Evolutionary conservation across 2,888 invertebrate genomes (phyloP), one percentile per base, ranked within the genome.

Genomic region (Trissoscelio sp.): DNA sequence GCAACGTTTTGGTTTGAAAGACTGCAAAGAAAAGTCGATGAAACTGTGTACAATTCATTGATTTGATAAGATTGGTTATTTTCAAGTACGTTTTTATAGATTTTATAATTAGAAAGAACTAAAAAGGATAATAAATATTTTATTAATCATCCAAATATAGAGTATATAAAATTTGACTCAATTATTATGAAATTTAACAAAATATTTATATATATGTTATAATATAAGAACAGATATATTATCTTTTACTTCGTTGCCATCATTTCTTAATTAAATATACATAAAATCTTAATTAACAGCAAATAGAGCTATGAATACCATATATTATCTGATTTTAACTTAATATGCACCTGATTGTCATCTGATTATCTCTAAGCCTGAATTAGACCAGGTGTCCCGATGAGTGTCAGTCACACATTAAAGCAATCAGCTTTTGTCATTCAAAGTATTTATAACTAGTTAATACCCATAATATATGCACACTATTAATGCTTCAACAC

Each of bases 1-100:
- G 28, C 28, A 62, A 39, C 44, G 22, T 77, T 62, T 53, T 44
- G 34, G 46, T 62, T 70, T 53, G 12, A 57, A 62, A n/a, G 37
- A 44, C n/a, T 75, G 6, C 5, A 31, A 46, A 51, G 67, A 57
- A 64, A 57, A 66, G 18, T 57, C 34, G 5, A 60, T 31, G 34
- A 66, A 58, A 66, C 24, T n/a, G 2, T 64, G 46, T 42, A 34
- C 14, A 24, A 34, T 58, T 37, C 7, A 12, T 14, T 24, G 34
- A 69, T 58, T 42, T 48, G 18, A 55, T 42, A 28, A 16, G 28
- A 42, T 5, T 34, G 28, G 7, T 42, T 58, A 37, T 46, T 18
- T 48, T 48, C 34, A 12, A 55, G 14, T n/a, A 31, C 7, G 0
- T 9, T 3, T 55, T 44, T 44, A 51, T 24, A 18, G 39, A 4